Base-by-base conservation (phyloP, 2,113 vertebrate genomes). In the Pterocles gutturalis region DNA sequence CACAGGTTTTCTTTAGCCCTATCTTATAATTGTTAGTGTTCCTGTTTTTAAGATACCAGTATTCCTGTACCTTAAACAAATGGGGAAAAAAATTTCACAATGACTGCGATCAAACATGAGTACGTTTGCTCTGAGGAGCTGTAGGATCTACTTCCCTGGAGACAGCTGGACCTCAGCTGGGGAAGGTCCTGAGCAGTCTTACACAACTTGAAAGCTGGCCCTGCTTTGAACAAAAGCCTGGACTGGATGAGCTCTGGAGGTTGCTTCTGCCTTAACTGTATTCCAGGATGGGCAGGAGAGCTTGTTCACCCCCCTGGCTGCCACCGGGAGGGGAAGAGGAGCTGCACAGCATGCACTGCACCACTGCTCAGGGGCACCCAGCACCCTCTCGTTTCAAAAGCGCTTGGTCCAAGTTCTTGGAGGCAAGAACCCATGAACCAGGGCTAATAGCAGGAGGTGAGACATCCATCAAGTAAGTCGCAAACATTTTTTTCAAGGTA, bases 401-500 rank as follows among this genome's bases (percentile, higher is more conserved):
- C 17, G 13, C 72, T 92, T 62, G 46, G 19, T 77, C 38, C 33
- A 57, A 34, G 21, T 19, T 84, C 91, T 78, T 49, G 38, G 46
- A 54, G 86, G 69, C 48, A 75, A 86, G 76, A 95, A 93, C 90
- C 55, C n/a, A 11, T 90, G 83, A 91, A 89, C 69, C 91, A 87
- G 87, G 43, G 87, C 87, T 95, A 89, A 89, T 72, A 87, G 92
- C 89, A 92, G 77, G 54, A 95, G 69, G 34, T 38, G 80, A 95
- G 62, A 61, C 55, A 92, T 90, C 92, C 57, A 62, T 96, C 89
- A 93, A 87, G 45, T 31, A 76, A 91, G 80, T 53, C 4, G 7
- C 73, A 94, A 87, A 57, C 36, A 70, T 78, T 64, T 95, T 94
- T 94, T 89, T 91, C 60, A 53, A 76, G 87, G 69, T 66, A 93